phyloP scores from a whole-genome alignment of 2,888 invertebrate genomes.

The Xestia c-nigrum region DNA sequence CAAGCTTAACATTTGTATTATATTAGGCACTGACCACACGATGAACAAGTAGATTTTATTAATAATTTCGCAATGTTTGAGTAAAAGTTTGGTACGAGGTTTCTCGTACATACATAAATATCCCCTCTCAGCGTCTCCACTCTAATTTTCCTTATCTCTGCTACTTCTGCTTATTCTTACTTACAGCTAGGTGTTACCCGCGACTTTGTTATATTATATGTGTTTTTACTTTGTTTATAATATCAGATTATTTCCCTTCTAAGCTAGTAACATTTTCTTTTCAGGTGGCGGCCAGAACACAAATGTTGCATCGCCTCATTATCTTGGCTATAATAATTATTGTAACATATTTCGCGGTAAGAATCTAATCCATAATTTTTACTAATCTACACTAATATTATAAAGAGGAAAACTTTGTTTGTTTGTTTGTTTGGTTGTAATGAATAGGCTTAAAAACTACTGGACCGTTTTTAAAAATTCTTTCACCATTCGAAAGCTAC shows the following conservation, averaged over 20 bases:
- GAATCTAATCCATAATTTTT: neutral
- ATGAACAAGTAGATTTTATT: neutral
- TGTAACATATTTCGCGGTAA: conserved; percentile 45
- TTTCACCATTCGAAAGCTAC: too few relatives aligned
- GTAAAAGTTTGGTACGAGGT: neutral
- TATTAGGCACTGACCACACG: too few relatives aligned
- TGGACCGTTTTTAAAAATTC: too few relatives aligned
- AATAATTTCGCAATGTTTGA: neutral
- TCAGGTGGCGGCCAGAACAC: conserved; percentile 71
- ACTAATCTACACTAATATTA: neutral
- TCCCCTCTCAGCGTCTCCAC: neutral
- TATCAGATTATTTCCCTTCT: neutral
- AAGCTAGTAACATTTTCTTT: conserved; percentile 2
- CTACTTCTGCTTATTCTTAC: neutral
- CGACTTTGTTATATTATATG: too few relatives aligned
- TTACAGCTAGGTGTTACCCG: neutral
- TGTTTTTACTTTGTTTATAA: too few relatives aligned
- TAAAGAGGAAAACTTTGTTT: too few relatives aligned
- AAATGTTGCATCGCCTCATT: conserved; percentile 73
- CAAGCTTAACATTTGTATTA: neutral
- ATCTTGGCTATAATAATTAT: conserved; percentile 62
- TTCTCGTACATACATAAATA: neutral
- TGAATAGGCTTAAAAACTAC: too few relatives aligned
- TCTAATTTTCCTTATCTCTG: neutral
- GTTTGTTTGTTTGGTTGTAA: too few relatives aligned